phyloP scores from a whole-genome alignment of 2,797 vertebrate species.

The Pelobates cultripes region DNA sequence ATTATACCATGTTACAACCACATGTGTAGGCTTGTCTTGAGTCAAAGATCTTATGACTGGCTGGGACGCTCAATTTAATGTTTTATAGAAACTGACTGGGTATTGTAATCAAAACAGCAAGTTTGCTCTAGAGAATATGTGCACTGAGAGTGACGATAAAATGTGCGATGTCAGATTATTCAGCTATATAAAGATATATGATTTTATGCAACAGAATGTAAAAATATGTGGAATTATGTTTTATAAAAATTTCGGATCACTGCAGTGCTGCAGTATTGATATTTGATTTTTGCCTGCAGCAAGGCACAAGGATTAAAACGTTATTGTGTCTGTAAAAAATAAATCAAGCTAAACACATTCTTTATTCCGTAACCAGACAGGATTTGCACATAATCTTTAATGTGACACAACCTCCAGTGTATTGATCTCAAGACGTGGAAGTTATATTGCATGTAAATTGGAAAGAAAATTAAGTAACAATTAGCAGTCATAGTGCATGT shows the following conservation, averaged over 20 bases:
- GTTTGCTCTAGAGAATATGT: constrained; percentile 5
- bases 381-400: constrained; percentile 13
- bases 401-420: constrained; percentile 19
- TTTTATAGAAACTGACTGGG: too few relatives aligned
- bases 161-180: constrained; percentile 27
- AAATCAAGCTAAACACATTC: constrained; percentile 36
- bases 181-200: constrained; percentile 28
- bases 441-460: not conserved
- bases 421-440: constrained; percentile 8
- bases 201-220: constrained; percentile 26
- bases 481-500: not conserved
- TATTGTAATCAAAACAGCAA: not conserved
- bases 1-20: too few relatives aligned
- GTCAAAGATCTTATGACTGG: too few relatives aligned
- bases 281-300: constrained; percentile 47
- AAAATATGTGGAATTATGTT: constrained; percentile 25
- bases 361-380: constrained; percentile 22
- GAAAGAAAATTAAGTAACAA: not conserved
- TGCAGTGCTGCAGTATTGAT: constrained; percentile 25
- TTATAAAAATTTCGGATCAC: constrained; percentile 39
- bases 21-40: too few relatives aligned
- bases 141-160: not conserved
- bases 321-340: constrained; percentile 41
- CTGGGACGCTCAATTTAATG: too few relatives aligned
- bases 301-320: constrained; percentile 41